phyloP scores from a whole-genome alignment of 2,113 vertebrate genomes.

The Elephas maximus region DNA sequence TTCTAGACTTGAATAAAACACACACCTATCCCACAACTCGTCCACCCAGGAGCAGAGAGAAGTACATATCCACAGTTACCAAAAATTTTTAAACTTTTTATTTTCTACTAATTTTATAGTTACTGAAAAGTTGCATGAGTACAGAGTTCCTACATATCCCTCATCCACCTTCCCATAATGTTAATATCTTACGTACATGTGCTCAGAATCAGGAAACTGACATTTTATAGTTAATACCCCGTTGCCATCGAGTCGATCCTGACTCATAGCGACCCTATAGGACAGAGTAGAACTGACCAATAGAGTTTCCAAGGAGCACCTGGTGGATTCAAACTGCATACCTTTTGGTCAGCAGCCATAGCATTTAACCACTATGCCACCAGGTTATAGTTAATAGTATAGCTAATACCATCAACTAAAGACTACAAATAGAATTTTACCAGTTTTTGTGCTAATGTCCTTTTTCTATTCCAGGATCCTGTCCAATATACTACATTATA shows the following conservation, averaged over 20 bases:
- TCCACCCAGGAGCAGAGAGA: not conserved
- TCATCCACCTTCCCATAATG: not conserved
- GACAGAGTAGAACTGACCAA: no score
- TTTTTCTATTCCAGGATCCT: not conserved
- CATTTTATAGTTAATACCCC: not conserved
- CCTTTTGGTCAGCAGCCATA: no score
- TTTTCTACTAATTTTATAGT: not conserved
- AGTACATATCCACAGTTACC: not conserved
- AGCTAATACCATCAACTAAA: not conserved
- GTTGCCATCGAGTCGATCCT: no score
- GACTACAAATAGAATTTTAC: not conserved
- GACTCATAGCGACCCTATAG: no score
- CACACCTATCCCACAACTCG: not conserved
- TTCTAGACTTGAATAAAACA: not conserved
- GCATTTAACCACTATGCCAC: no score
- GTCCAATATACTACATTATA: not conserved
- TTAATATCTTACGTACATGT: not conserved
- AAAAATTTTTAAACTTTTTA: not conserved
- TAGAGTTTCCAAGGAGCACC: no score
- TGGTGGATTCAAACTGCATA: no score
- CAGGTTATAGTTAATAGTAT: no score
- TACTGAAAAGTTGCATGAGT: not conserved
- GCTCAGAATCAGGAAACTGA: not conserved
- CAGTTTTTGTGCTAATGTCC: no score
- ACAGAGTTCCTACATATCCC: not conserved